Evolutionary conservation across 2,888 invertebrate species (phyloP).

Genomic region (Coecobrya sp.): DNA sequence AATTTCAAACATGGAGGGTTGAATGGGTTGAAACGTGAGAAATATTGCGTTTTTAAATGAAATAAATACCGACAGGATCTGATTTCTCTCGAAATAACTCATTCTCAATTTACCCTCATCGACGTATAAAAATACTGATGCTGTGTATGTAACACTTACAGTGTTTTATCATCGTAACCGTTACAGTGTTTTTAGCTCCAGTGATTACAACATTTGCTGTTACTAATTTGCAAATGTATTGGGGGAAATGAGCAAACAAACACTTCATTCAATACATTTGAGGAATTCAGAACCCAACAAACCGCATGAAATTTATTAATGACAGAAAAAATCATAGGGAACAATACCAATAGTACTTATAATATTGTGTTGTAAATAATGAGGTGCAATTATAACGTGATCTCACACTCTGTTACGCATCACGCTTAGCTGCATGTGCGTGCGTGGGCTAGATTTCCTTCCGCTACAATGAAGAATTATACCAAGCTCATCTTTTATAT

Average conservation of each 20-base stretch:
- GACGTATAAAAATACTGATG: too few relatives aligned
- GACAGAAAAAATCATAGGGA: not conserved
- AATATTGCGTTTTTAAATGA: too few relatives aligned
- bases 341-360: not conserved
- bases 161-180: too few relatives aligned
- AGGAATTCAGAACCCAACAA: conserved; percentile 1
- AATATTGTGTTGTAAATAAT: not conserved
- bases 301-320: not conserved
- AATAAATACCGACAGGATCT: too few relatives aligned
- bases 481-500: not conserved
- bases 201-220: not conserved
- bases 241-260: not conserved
- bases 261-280: too few relatives aligned
- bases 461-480: not conserved
- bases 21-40: too few relatives aligned
- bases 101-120: too few relatives aligned
- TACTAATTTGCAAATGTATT: not conserved
- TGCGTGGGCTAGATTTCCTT: conserved; percentile 73
- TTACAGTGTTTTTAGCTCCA: not conserved
- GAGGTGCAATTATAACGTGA: conserved; percentile 53
- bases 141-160: too few relatives aligned
- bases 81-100: too few relatives aligned
- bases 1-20: too few relatives aligned
- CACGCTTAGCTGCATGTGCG: conserved; percentile 72
- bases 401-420: conserved; percentile 66